phyloP scores from a whole-genome alignment of 1,140 invertebrate species.

The Melipona quadrifasciata region DNA sequence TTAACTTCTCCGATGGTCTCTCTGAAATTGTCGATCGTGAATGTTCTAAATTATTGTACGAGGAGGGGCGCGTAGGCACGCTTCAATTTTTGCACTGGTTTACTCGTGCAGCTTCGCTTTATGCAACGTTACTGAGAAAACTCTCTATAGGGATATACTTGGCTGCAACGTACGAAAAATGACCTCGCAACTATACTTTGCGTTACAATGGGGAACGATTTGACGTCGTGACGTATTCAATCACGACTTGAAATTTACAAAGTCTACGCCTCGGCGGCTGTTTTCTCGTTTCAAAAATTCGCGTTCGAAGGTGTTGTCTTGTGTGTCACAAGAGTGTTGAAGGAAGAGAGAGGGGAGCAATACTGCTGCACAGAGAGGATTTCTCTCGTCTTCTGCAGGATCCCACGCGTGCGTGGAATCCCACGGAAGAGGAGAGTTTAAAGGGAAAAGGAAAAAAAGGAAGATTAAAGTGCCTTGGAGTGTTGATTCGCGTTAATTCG shows the following conservation, averaged over 20 bases:
- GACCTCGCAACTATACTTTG: not conserved
- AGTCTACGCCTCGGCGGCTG: not conserved
- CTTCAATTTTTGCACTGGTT: not conserved
- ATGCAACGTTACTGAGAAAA: not conserved
- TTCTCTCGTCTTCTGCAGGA: slow-evolving; percentile 43
- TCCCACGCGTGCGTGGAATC: slow-evolving; percentile 20
- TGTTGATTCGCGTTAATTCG: not conserved
- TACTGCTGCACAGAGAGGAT: slow-evolving; percentile 28
- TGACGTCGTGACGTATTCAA: not conserved
- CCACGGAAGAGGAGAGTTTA: slow-evolving; percentile 31
- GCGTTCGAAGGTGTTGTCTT: slow-evolving; percentile 19
- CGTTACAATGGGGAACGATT: not conserved
- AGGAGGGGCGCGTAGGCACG: not conserved
- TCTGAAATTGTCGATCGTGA: not conserved
- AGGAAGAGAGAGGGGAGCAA: not conserved
- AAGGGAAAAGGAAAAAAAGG: too few relatives aligned
- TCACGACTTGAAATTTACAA: not conserved
- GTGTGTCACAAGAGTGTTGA: not conserved
- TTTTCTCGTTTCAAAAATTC: not conserved
- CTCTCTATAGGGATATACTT: not conserved
- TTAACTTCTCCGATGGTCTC: not conserved
- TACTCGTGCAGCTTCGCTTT: too few relatives aligned
- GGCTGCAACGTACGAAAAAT: not conserved
- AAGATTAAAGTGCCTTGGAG: not conserved
- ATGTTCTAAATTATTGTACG: not conserved